Base-by-base conservation (phyloP, 2,797 vertebrate genomes). In the Sylvilagus floridanus region DNA sequence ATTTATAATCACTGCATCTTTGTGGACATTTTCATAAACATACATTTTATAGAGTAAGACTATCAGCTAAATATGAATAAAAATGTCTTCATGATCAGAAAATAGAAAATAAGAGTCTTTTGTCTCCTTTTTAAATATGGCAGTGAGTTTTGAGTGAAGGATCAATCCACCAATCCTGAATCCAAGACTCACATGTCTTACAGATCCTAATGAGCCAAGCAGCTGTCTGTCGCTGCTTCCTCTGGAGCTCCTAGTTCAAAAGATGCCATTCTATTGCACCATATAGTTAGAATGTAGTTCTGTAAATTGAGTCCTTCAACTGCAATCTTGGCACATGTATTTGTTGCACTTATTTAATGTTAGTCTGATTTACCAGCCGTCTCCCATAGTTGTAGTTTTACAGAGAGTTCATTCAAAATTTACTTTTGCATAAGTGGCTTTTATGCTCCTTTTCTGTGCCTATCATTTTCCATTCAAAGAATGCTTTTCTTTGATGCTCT, bases 361-460 rank as follows among this genome's bases (percentile, higher is more conserved):
- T 90, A 24, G 4, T 75, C 47, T 69, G 37, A 69, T 87, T 89
- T 95, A 86, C 17, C 73, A 83, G 7, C 76, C n/a, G 24, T 2
- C 8, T 66, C 9, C 66, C 79, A 2, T n/a, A 50, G 5, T 71
- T 42, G 1, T 30, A 60, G 11, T 91, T 94, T 84, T 54, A 84
- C 57, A 62, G n/a, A 60, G 12, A 87, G 30, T 90, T 96, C 35
- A n/a, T 66, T 85, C 88, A 52, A 88, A 88, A 50, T 83, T 96
- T 71, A 72, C 30, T 88, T 93, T 84, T 73, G 26, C 37, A 28
- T 75, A 79, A 50, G 9, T 71, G 42, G 2, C 5, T 84, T 71
- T 84, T 77, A 76, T 62, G 5, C 5, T 42, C 9, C 83, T 88
- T 92, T 84, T 72, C 81, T 62, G 4, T 81, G 8, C 2, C 13